Evolutionary conservation across 2,888 invertebrate species (phyloP).

Genomic region (Papilio gigon): DNA sequence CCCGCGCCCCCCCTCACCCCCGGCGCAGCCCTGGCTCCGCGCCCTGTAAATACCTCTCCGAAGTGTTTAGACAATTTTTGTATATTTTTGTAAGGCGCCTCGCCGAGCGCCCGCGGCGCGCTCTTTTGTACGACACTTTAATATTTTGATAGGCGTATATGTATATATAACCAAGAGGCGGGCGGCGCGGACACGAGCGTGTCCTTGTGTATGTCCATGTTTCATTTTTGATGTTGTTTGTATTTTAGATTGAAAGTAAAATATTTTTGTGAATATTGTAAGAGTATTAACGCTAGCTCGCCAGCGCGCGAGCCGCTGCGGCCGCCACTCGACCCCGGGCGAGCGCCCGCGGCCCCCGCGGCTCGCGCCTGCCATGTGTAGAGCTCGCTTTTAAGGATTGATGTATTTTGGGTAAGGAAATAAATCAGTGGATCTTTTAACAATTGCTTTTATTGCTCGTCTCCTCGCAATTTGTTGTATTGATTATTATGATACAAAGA

Average conservation of each 20-base stretch:
- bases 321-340: constrained; percentile 31
- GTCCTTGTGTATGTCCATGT: constrained; percentile 8
- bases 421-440: constrained; percentile 67
- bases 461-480: not conserved
- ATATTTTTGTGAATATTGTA: constrained; percentile 31
- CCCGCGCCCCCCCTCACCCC: not conserved
- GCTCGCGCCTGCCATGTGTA: constrained; percentile 23
- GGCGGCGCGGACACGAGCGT: not conserved
- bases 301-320: constrained; percentile 23
- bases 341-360: constrained; percentile 34
- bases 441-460: constrained; percentile 41
- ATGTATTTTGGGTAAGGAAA: constrained; percentile 58
- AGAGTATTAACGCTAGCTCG: not conserved
- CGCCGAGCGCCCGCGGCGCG: not conserved
- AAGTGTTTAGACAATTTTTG: constrained; percentile 9
- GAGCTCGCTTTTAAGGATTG: constrained; percentile 63
- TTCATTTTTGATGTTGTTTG: constrained; percentile 7
- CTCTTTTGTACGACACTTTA: constrained; percentile 6
- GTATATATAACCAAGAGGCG: too few relatives aligned
- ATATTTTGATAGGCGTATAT: constrained; percentile 24
- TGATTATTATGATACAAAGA: not conserved
- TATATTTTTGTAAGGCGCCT: constrained; percentile 1
- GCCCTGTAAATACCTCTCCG: not conserved
- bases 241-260: constrained; percentile 28
- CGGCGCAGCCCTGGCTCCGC: too few relatives aligned